Evolutionary conservation across 2,888 invertebrate genomes (phyloP), one percentile per base, ranked within the genome.

Genomic region (Ephialtes manifestator): DNA sequence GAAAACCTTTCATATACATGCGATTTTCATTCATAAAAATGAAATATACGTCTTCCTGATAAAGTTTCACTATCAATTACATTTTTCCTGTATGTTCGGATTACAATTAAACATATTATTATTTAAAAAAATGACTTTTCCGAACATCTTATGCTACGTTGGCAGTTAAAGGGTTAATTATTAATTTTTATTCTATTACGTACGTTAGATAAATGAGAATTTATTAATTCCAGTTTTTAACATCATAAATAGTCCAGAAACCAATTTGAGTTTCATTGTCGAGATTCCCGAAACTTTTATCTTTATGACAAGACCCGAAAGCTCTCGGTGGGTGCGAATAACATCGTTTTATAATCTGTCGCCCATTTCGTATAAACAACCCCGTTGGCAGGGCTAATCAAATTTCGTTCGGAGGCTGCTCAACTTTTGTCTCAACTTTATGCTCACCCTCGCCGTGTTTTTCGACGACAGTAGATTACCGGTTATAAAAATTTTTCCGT

Each of bases 331-430:
- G 43, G 39, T 43, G 71, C 31, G 46, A 60, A 85, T 88, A 86
- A 89, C 88, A 89, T 91, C 87, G 85, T 89, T 89, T 87, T 88
- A 89, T 90, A 92, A 92, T 92, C 90, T 90, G 90, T 92, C 91
- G 89, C 88, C 51, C 86, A 70, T 89, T 88, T 75, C 85, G 89
- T 88, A 91, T 91, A 91, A 91, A 90, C 91, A 90, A 92, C 89
- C 89, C 80, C 75, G 48, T 31, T 84, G 70, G 87, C 70, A 87
- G 79, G 86, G 88, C 86, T 92, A 92, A 92, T 92, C 91, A 92
- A 92, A 91, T 87, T 87, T 74, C 46, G 31, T 65, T 86, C 53
- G 2, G 13, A 35, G 48, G 18, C 81, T 76, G 88, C 35, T 43
- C 71, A 91, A 91, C 84, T 91, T 86, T 90, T 89, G 91, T 89